Conservation (phyloP, 30 jellyfish, hydroid and myxozoan genomes). For the Aurelia coerulea region DNA sequence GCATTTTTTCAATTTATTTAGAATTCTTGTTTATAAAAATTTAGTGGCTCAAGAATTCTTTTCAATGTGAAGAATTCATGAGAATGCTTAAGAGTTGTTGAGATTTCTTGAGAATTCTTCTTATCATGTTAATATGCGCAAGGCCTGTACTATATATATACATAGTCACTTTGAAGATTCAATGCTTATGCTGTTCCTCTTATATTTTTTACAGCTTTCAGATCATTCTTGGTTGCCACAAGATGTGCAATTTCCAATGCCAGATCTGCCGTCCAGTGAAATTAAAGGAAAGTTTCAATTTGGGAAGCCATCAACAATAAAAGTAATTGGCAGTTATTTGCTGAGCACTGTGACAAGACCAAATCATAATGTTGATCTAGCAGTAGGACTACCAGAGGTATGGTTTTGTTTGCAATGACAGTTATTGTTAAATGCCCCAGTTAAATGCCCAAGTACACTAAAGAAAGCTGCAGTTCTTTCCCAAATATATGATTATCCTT, state of each 20-base stretch:
- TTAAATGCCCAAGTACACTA: too few species aligned
- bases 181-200: neutral
- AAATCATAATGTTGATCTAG: constrained; percentile 66
- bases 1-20: too few species aligned
- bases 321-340: constrained; percentile 87
- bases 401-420: neutral
- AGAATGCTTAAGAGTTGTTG: too few species aligned
- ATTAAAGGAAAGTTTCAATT: constrained; percentile 83
- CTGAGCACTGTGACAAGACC: constrained; percentile 79
- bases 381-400: constrained; percentile 90
- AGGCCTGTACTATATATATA: too few species aligned
- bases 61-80: too few species aligned
- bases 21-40: too few species aligned
- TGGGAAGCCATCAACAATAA: constrained; percentile 68
- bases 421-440: neutral
- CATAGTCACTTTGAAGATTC: neutral
- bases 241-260: constrained; percentile 75
- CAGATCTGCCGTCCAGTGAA: constrained; percentile 40
- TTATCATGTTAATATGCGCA: too few species aligned
- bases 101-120: too few species aligned
- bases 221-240: constrained; percentile 68
- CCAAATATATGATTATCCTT: too few species aligned
- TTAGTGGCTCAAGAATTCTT: too few species aligned
- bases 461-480: too few species aligned
- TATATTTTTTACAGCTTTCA: constrained; percentile 24